A percentile compares a stretch with the other conserved stretches of the same genome.
Evolutionary conservation across 2,113 vertebrate genomes (phyloP).

Genomic region (Toxostoma redivivum): DNA sequence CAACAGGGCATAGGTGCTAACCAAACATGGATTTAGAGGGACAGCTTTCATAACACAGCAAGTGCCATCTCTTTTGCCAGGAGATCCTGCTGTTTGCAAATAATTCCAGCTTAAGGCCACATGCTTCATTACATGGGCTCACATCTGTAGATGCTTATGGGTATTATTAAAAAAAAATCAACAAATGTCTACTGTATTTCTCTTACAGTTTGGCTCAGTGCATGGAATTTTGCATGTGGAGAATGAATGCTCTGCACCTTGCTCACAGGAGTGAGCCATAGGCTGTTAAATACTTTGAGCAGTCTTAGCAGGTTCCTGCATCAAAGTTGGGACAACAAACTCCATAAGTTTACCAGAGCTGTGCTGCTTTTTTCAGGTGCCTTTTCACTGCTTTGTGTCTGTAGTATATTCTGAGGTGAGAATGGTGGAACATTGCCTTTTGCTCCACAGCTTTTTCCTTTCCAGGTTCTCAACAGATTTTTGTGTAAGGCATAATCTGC

Average conservation of each 20-base stretch:
- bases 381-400: not conserved
- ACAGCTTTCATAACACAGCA: constrained; percentile 68
- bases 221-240: constrained; percentile 51
- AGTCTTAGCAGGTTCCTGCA: not conserved
- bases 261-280: constrained; percentile 34
- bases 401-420: not conserved
- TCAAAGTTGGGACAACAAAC: not conserved
- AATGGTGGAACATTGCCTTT: not conserved
- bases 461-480: not conserved
- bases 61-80: constrained; percentile 65
- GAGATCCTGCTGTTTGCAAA: constrained; percentile 76
- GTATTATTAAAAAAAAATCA: constrained; percentile 63
- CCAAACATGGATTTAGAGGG: constrained; percentile 67
- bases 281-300: not conserved
- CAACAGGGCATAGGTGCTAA: constrained; percentile 74
- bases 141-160: constrained; percentile 73
- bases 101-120: constrained; percentile 69
- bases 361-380: not conserved
- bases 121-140: constrained; percentile 65
- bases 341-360: not conserved
- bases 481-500: not conserved
- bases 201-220: constrained; percentile 39
- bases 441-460: not conserved
- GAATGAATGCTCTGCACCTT: constrained; percentile 35
- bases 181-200: constrained; percentile 66